Conservation (phyloP, 2,797 vertebrate species). For the Chaetodon trifasciatus region DNA sequence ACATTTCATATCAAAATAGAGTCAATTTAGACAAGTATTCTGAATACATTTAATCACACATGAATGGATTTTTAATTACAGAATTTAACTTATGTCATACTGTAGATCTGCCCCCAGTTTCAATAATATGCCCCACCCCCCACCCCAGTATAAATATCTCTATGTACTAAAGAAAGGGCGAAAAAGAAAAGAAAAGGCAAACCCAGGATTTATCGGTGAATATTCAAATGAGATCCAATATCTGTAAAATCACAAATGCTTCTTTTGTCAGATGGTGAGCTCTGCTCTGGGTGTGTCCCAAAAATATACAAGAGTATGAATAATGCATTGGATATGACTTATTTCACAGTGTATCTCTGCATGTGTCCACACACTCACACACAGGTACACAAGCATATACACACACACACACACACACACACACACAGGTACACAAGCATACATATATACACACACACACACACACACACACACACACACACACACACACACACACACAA, state of each 20-base stretch:
- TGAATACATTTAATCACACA: conserved; percentile 80
- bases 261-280: conserved; percentile 62
- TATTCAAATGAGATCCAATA: conserved; percentile 62
- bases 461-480: background rate
- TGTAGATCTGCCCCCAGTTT: conserved; percentile 54
- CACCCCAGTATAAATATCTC: conserved; percentile 78
- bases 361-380: conserved; percentile 44
- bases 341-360: conserved; percentile 82
- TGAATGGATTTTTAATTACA: conserved; percentile 78
- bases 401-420: conserved; percentile 5
- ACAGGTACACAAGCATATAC: conserved; percentile 4
- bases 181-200: conserved; percentile 59
- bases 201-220: conserved; percentile 44
- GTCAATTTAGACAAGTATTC: conserved; percentile 70
- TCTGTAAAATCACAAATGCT: conserved; percentile 71
- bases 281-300: conserved; percentile 61
- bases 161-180: conserved; percentile 68
- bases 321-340: conserved; percentile 74
- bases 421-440: conserved; percentile 13
- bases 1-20: conserved; percentile 79
- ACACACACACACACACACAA: conserved; percentile 25
- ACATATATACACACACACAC: too few relatives aligned
- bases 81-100: conserved; percentile 72
- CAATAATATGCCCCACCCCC: conserved; percentile 51
- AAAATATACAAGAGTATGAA: conserved; percentile 79